Evolutionary conservation across 2,888 invertebrate genomes (phyloP).

Genomic region (Morinoia aosen): DNA sequence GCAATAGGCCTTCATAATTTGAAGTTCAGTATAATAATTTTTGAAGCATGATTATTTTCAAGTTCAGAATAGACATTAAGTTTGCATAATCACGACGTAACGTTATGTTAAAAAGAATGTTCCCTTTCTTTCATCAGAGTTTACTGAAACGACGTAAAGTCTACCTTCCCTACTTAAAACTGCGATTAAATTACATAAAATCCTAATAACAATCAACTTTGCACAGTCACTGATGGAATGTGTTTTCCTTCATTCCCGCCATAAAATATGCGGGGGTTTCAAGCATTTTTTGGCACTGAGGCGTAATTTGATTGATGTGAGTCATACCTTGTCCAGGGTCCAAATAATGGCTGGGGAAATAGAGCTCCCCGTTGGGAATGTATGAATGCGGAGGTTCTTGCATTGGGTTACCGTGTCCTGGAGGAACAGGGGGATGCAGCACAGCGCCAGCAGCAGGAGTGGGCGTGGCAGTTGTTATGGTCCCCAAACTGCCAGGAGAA

Average conservation of each 20-base stretch:
- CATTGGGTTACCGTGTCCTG: constrained; percentile 62
- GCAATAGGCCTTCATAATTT: not conserved
- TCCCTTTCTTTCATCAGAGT: not conserved
- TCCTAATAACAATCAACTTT: not conserved
- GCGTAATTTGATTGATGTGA: constrained; percentile 65
- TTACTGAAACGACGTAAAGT: not conserved
- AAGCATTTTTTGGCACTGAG: constrained; percentile 65
- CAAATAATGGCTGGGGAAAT: constrained; percentile 65
- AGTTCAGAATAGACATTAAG: not conserved
- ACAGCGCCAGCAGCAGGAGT: not conserved
- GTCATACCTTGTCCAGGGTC: constrained; percentile 65
- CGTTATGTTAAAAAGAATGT: not conserved
- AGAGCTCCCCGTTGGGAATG: constrained; percentile 66
- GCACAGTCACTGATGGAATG: constrained; percentile 64
- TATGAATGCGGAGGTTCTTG: constrained; percentile 66
- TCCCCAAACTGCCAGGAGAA: not conserved
- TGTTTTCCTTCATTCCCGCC: constrained; percentile 67
- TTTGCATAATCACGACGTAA: not conserved
- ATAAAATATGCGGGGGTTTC: constrained; percentile 66
- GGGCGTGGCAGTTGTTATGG: constrained; percentile 27
- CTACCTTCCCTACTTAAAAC: not conserved
- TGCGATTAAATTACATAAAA: not conserved
- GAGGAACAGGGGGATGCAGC: constrained; percentile 58
- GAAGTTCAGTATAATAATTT: not conserved
- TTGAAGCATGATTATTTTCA: not conserved